Conservation (phyloP, 2,113 vertebrate genomes). For the Zosterops hypoxanthus region DNA sequence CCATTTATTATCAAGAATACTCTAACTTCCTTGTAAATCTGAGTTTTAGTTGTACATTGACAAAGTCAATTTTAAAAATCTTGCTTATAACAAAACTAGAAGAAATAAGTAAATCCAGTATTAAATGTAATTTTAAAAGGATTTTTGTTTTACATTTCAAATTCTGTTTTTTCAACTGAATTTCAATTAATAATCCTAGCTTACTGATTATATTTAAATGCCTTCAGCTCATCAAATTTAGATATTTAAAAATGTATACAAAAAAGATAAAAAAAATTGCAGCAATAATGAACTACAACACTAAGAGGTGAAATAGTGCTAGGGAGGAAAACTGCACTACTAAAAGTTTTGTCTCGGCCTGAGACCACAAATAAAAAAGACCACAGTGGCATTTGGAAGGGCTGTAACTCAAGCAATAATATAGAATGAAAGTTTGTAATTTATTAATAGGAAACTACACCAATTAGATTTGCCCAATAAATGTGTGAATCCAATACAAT, state of each 20-base stretch:
- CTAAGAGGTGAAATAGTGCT: slow-evolving; percentile 10
- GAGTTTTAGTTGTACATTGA: neutral
- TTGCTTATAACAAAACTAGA: neutral
- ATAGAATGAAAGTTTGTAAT: slow-evolving; percentile 44
- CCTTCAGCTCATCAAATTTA: neutral
- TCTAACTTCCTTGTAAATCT: neutral
- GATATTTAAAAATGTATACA: neutral
- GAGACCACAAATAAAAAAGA: neutral
- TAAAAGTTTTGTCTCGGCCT: slow-evolving; percentile 38
- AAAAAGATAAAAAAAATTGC: neutral
- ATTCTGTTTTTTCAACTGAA: neutral
- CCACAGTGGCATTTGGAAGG: slow-evolving; percentile 41
- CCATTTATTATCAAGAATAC: neutral
- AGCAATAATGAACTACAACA: slow-evolving; percentile 44
- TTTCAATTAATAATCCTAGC: neutral
- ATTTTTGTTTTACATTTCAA: neutral
- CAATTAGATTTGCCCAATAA: slow-evolving; percentile 15
- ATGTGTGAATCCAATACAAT: slow-evolving; percentile 11
- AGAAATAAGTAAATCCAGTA: neutral
- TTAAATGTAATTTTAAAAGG: neutral
- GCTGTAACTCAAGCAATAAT: slow-evolving; percentile 51
- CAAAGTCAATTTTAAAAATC: neutral
- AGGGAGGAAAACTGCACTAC: slow-evolving; percentile 28
- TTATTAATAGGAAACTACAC: slow-evolving; percentile 50
- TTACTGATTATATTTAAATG: neutral